Percentiles rank a stretch among this genome's conserved stretches.
Evolutionary conservation across 2,888 invertebrate genomes (phyloP).

Genomic region (Globia sparganii): DNA sequence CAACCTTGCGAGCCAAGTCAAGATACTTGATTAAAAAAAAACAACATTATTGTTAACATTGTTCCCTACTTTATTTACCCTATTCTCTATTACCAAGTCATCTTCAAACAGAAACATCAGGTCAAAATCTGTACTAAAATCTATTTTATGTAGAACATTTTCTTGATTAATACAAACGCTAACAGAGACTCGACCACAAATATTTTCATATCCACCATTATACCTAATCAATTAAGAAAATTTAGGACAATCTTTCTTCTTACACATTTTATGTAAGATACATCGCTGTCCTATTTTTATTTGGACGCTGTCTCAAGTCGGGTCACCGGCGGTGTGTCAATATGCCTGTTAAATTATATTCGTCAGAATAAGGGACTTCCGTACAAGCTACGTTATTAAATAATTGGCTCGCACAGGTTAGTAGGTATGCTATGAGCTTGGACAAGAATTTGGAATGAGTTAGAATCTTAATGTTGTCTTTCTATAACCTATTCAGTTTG

Average conservation of each 20-base stretch:
- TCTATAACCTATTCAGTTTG: too few relatives aligned
- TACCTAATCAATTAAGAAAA: slow-evolving; percentile 46
- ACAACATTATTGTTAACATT: background rate
- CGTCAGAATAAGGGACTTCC: slow-evolving; percentile 84
- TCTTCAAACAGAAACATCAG: background rate
- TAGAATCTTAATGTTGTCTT: background rate
- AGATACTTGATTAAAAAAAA: too few relatives aligned
- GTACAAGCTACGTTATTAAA: slow-evolving; percentile 78
- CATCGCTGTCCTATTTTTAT: slow-evolving; percentile 53
- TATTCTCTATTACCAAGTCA: background rate
- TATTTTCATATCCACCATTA: slow-evolving; percentile 34
- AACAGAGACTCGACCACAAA: slow-evolving; percentile 6
- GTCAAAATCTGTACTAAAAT: background rate
- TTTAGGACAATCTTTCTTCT: slow-evolving; percentile 38
- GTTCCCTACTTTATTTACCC: background rate
- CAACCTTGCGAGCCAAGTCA: too few relatives aligned
- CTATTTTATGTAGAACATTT: background rate
- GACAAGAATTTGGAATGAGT: slow-evolving; percentile 69
- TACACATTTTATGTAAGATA: slow-evolving; percentile 28
- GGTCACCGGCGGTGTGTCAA: slow-evolving; percentile 53
- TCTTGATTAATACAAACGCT: slow-evolving; percentile 13
- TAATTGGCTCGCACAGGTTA: slow-evolving; percentile 79
- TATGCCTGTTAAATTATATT: slow-evolving; percentile 68
- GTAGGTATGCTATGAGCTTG: slow-evolving; percentile 67
- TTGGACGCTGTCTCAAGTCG: slow-evolving; percentile 40